Evolutionary conservation across 2,797 vertebrate species (phyloP).

Genomic region (Anniella stebbinsi): DNA sequence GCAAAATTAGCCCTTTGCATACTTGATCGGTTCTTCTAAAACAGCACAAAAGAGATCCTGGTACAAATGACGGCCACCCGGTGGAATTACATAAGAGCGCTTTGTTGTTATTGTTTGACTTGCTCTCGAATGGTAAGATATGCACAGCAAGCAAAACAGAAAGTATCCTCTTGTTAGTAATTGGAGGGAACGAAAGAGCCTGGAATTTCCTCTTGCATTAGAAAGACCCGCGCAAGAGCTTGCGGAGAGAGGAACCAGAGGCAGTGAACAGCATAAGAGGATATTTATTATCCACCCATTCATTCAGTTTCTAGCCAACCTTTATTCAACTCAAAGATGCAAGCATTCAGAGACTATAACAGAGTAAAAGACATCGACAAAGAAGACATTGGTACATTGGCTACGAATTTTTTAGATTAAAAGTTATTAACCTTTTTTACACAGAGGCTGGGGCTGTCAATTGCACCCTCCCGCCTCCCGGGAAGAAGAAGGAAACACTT

Average conservation of each 20-base stretch:
- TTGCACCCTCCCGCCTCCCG: too few species aligned
- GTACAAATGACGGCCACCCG: background rate
- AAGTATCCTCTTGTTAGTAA: constrained; percentile 1
- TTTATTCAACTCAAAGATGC: background rate
- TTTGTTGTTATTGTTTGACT: background rate
- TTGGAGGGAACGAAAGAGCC: background rate
- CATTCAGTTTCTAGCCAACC: background rate
- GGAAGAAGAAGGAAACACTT: too few species aligned
- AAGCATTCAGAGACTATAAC: background rate
- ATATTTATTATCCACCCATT: background rate
- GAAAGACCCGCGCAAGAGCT: background rate
- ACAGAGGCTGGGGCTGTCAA: too few species aligned
- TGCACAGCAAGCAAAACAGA: constrained; percentile 4
- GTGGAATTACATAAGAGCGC: background rate
- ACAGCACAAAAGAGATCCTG: background rate
- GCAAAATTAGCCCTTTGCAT: background rate
- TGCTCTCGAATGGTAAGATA: background rate
- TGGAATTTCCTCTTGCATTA: constrained; percentile 25
- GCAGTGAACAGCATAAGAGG: background rate
- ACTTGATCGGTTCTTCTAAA: background rate
- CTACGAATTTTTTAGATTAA: too few species aligned
- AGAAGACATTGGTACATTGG: background rate
- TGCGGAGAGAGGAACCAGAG: background rate
- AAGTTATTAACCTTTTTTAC: too few species aligned
- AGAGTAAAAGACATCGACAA: background rate